Conservation (phyloP, 2,888 invertebrate genomes). For the Gymnosoma rotundatum region DNA sequence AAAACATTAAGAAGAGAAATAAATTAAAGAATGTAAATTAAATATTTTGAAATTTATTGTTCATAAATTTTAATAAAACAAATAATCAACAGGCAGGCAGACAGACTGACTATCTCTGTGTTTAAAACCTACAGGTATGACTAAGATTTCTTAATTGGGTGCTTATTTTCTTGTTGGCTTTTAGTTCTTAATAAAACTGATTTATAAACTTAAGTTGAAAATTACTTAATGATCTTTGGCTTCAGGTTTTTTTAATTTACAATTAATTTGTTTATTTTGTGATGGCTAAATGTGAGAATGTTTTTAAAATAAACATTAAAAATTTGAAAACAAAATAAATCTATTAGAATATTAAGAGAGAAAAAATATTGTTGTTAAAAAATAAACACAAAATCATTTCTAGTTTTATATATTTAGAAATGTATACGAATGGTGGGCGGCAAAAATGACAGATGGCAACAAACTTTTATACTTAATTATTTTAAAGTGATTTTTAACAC, state of each 20-base stretch:
- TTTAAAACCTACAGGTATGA: not conserved
- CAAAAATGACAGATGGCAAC: constrained; percentile 49
- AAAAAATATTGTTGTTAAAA: not conserved
- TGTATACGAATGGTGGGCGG: not conserved
- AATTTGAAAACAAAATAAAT: constrained; percentile 17
- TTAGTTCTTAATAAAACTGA: not conserved
- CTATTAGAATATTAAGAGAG: not conserved
- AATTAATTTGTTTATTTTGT: constrained; percentile 24
- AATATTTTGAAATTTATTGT: not conserved
- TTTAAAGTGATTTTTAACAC: constrained; percentile 6
- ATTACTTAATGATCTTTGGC: not conserved
- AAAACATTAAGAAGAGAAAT: not conserved
- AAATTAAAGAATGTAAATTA: not conserved
- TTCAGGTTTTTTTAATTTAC: not conserved
- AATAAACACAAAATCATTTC: not conserved
- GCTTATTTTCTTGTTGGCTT: not conserved
- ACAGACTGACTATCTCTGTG: not conserved
- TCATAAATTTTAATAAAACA: constrained; percentile 8
- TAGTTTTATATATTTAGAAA: not conserved
- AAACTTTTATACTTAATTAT: constrained; percentile 27
- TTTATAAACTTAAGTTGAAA: not conserved
- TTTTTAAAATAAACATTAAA: constrained; percentile 32
- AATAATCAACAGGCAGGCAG: not conserved
- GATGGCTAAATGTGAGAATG: constrained; percentile 13
- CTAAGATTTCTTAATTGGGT: not conserved